Base-by-base conservation (phyloP, 2,113 vertebrate species). In the Seriola dumerili region DNA sequence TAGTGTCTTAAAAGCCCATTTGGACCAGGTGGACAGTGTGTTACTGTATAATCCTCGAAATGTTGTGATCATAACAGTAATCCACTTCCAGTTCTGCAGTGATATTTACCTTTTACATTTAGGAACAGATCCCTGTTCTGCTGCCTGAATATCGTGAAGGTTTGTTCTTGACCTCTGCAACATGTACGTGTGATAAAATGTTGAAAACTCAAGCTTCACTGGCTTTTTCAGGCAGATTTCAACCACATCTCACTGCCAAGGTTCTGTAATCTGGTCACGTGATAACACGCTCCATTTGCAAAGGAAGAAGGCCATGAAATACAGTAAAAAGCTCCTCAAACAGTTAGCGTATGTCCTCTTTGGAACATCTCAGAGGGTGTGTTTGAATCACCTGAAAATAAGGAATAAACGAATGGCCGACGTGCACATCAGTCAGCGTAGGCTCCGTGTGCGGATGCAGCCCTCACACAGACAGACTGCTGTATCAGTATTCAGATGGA, bases 401-500 rank as follows among this genome's bases (percentile, higher is more conserved):
- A 23, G n/a, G 54, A 55, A 12, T 55, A 55, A 55, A 55, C 1
- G 40, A 42, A 42, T 29, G 25, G 25, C 1, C 2, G 25, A 29
- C 25, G 25, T 29, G 25, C 25, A 29, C 25, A 29, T 29, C 25
- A 29, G 25, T 29, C 25, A 29, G 25, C 25, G 66, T 48, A 34
- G 62, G 29, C 64, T 50, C 12, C 55, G 4, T 10, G 54, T 52
- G 17, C 50, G 21, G 58, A 72, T 52, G 62, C 66, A 68, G 40
- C 55, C n/a, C 36, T 83, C 40, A 42, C 81, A 76, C 71, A 76
- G 62, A 46, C 68, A 61, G 42, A 29, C 25, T 0, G 55, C 72
- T 81, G 81, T 77, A 70, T 87, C 81, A 67, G 70, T 85, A 85
- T 88, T 84, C 80, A 81, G 62, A 48, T 40, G 70, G 36, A 82